Evolutionary conservation across 53 echinoderm and acorn worm species (phyloP).

Genomic region (Echinometra lucunter): DNA sequence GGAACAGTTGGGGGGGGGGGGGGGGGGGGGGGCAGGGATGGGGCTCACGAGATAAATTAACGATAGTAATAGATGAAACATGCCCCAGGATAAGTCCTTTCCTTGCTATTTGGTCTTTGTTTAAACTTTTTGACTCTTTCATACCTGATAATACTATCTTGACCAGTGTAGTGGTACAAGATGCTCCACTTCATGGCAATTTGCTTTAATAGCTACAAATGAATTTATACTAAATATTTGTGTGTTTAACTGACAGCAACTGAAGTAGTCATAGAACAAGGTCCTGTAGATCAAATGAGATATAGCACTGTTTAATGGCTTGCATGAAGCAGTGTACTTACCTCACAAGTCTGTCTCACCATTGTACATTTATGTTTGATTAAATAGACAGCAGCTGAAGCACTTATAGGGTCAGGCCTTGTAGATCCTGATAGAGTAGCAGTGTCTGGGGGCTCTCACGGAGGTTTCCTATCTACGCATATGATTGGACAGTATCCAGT

Average conservation of each 20-base stretch:
- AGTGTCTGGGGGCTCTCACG: conserved; percentile 92
- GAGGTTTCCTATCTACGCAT: conserved; percentile 87
- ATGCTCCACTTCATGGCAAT: no score
- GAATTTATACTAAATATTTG: no score
- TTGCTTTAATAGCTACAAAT: no score
- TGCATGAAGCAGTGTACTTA: background rate
- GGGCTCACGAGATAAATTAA: no score
- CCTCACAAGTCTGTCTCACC: background rate
- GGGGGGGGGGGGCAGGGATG: no score
- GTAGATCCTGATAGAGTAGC: conserved; percentile 78
- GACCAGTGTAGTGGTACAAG: no score
- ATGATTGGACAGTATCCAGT: conserved; percentile 97
- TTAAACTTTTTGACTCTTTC: no score
- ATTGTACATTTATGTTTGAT: background rate
- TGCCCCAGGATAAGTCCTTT: no score
- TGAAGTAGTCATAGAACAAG: conserved; percentile 63
- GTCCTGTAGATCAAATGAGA: conserved; percentile 70
- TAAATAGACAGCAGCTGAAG: conserved; percentile 73
- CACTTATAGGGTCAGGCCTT: conserved; percentile 72
- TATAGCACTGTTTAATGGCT: conserved; percentile 80
- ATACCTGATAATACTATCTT: no score
- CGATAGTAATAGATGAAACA: no score
- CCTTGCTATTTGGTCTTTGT: background rate
- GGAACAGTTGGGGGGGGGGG: background rate
- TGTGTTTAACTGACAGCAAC: conserved; percentile 71